Base-by-base conservation (phyloP, 2,797 vertebrate genomes). In the Schizothorax lantsangensis region DNA sequence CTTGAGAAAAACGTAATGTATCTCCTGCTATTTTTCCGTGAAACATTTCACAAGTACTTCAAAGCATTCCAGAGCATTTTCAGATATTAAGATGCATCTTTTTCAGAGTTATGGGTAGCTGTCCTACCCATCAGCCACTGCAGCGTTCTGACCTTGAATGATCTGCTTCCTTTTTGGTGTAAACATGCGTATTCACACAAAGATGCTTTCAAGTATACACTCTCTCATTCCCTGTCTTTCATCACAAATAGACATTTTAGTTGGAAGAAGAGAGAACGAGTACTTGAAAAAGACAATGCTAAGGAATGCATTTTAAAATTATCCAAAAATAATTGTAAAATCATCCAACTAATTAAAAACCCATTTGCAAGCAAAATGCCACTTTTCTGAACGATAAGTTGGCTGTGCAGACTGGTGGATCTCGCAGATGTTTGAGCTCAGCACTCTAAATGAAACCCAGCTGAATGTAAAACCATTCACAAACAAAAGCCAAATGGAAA, bases 21-120 rank as follows among this genome's bases (percentile, higher is more conserved):
- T 73, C 21, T 66, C 21, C 33, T 71, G 40, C 45, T 57, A 14
- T 19, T 69, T 72, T 43, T 47, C 78, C 15, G 21, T 66, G 69
- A 78, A 71, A 36, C 36, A 17, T 26, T 49, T 64, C 21, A 52
- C 47, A 77, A 81, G 10, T 66, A 79, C 71, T 84, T 83, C 68
- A 73, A 89, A 87, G 84, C 69, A 47, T 80, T 80, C 23, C 23
- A 33, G 40, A 40, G 52, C 38, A 52, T 86, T 83, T 52, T 38
- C 43, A 84, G 57, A 38, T 77, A 66, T 66, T 77, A 64, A n/a
- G 14, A 84, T 77, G 57, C 43, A 66, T 49, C 21, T 40, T 84
- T 43, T 45, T 77, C 54, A 84, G 52, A 47, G 40, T 74, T 84
- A 43, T 59, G 81, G 49, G 54, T 59, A 77, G 72, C 82, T 69